These are phyloP conservation scores for Uromys caudimaculatus DNA, from an alignment of 2,797 vertebrate genomes.

Conservation along the genomic window DNA sequence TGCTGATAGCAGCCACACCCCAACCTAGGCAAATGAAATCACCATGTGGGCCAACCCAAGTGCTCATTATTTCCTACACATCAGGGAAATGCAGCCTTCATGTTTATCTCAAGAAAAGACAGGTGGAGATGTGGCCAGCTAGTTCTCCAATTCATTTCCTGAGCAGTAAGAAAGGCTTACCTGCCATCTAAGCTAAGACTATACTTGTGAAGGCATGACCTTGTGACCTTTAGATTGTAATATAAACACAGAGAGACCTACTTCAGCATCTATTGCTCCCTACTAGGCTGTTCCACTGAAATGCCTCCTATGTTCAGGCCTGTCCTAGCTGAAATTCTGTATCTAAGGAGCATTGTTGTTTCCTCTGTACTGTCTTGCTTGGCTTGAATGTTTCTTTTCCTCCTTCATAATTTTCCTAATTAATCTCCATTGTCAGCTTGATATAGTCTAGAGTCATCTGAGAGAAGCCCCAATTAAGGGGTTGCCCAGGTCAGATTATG, in stretches of 20 bases:
- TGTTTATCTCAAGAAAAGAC: conserved; percentile 5
- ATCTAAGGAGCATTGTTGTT: not conserved
- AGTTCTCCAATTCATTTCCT: not conserved
- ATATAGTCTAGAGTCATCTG: not conserved
- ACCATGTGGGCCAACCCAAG: not conserved
- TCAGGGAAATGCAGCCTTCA: not conserved
- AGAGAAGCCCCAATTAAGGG: not conserved
- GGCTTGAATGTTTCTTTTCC: not conserved
- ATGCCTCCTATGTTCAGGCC: not conserved
- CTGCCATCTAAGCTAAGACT: not conserved
- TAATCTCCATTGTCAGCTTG: not conserved
- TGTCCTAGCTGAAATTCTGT: not conserved
- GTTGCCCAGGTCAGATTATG: not conserved
- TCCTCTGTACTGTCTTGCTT: not conserved
- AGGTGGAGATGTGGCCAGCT: not conserved
- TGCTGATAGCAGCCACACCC: not conserved
- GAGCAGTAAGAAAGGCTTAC: not conserved
- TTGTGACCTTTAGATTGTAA: not conserved
- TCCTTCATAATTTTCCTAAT: not conserved
- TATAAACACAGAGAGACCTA: not conserved
- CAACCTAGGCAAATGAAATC: not conserved
- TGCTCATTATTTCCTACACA: conserved; percentile 13
- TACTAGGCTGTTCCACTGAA: not conserved
- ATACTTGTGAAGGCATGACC: not conserved
- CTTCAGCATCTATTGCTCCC: not conserved